Evolutionary conservation across 2,888 invertebrate species (phyloP).

Genomic region (Lymantria monacha): DNA sequence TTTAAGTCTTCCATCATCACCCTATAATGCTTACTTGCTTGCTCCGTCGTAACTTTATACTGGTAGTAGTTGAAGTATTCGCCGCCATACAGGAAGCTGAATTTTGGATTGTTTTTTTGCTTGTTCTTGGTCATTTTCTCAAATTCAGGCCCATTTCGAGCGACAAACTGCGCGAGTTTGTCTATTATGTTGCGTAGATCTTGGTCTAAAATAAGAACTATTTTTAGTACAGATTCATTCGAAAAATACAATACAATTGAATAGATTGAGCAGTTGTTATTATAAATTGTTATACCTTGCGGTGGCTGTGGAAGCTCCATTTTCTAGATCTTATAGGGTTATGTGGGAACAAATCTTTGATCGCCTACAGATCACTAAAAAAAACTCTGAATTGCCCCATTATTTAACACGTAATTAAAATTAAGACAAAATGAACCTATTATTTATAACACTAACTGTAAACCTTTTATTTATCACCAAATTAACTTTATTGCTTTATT

Average conservation of each 20-base stretch:
- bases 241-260: not conserved
- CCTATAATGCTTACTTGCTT: constrained; percentile 89
- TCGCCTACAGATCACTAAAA: constrained; percentile 10
- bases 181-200: constrained; percentile 98
- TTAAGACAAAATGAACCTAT: constrained; percentile 4
- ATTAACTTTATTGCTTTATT: not conserved
- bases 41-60: constrained; percentile 96
- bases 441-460: constrained; percentile 13
- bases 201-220: constrained; percentile 85
- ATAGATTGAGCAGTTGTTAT: not conserved
- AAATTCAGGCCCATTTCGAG: constrained; percentile 99
- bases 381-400: constrained; percentile 6
- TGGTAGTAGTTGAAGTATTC: constrained; percentile 98
- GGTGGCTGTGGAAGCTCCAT: constrained; percentile 83
- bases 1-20: constrained; percentile 49
- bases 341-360: constrained; percentile 29
- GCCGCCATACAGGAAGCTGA: constrained; percentile 98
- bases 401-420: constrained; percentile 18
- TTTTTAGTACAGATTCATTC: constrained; percentile 4
- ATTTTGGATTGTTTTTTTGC: constrained; percentile 98
- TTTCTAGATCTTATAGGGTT: constrained; percentile 69
- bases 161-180: constrained; percentile 99
- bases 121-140: constrained; percentile 99
- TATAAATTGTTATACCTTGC: constrained; percentile 72
- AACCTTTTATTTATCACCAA: constrained; percentile 12